Percentiles rank a stretch among this genome's conserved stretches.
These are phyloP conservation scores for Brachyhypopomus gauderio DNA, from an alignment of 2,113 vertebrate species.

Conservation along the genomic window DNA sequence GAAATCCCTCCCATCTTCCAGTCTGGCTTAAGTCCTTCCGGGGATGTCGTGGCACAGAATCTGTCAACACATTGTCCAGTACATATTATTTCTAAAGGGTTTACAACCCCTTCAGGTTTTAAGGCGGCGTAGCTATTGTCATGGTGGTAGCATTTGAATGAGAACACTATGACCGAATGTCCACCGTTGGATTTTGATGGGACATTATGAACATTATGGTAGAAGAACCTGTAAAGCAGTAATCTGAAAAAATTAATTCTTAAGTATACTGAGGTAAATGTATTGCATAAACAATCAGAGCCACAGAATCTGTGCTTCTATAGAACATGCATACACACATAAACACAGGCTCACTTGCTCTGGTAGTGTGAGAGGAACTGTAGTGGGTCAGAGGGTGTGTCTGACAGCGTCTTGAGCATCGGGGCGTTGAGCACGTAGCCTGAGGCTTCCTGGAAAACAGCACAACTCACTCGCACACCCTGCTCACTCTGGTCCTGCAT, in stretches of 20 bases:
- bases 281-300: too few relatives aligned
- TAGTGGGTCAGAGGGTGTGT: conserved; percentile 45
- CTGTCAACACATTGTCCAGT: conserved; percentile 41
- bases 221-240: too few relatives aligned
- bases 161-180: too few relatives aligned
- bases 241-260: background rate
- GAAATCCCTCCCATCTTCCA: conserved; percentile 18
- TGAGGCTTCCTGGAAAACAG: conserved; percentile 59
- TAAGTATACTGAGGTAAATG: background rate
- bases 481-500: conserved; percentile 1
- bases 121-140: too few relatives aligned
- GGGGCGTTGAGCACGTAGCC: conserved; percentile 59
- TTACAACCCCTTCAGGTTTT: background rate
- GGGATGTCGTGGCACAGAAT: conserved; percentile 35
- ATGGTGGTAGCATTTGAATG: background rate
- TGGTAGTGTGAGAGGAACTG: conserved; percentile 63
- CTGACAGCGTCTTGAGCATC: conserved; percentile 42
- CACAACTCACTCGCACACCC: conserved; percentile 35
- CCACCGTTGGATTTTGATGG: background rate
- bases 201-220: background rate
- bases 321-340: conserved; percentile 28
- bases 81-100: background rate
- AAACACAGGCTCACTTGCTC: conserved; percentile 56
- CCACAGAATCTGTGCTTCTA: background rate
- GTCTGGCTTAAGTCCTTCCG: conserved; percentile 7